phyloP scores from a whole-genome alignment of 2,113 vertebrate species.

The Toxotes chatareus region DNA sequence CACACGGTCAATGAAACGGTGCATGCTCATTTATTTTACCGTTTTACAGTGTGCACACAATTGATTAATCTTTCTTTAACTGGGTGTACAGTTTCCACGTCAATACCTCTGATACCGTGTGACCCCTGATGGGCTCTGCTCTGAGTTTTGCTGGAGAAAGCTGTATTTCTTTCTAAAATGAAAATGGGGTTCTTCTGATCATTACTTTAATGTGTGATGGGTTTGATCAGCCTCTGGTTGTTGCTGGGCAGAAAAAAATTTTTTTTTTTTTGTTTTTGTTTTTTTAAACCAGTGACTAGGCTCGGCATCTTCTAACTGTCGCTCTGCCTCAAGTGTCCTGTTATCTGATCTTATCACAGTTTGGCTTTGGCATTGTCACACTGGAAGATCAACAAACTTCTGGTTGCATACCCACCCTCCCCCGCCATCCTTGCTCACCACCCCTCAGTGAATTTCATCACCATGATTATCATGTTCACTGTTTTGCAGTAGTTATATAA shows the following conservation, averaged over 20 bases:
- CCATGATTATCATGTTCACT: conserved; percentile 61
- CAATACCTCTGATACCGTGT: conserved; percentile 3
- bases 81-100: conserved; percentile 5
- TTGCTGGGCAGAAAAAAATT: conserved; percentile 54
- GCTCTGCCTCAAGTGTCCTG: conserved; percentile 67
- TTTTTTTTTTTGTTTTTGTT: no score
- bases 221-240: conserved; percentile 69
- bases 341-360: conserved; percentile 75
- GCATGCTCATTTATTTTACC: conserved; percentile 8
- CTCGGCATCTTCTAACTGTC: conserved; percentile 59
- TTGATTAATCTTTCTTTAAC: conserved; percentile 16
- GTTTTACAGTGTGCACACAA: not conserved
- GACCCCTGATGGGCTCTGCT: conserved; percentile 12
- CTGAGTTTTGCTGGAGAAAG: conserved; percentile 25
- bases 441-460: conserved; percentile 64
- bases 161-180: not conserved
- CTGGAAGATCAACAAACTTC: conserved; percentile 83
- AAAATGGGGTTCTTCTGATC: conserved; percentile 12
- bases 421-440: conserved; percentile 76
- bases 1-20: not conserved
- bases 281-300: not conserved
- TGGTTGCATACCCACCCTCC: conserved; percentile 83
- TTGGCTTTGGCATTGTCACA: conserved; percentile 83
- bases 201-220: conserved; percentile 52
- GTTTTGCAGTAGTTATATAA: conserved; percentile 56